Evolutionary conservation across 2,888 invertebrate genomes (phyloP), one percentile per base, ranked within the genome.

Genomic region (Andrena fulva): DNA sequence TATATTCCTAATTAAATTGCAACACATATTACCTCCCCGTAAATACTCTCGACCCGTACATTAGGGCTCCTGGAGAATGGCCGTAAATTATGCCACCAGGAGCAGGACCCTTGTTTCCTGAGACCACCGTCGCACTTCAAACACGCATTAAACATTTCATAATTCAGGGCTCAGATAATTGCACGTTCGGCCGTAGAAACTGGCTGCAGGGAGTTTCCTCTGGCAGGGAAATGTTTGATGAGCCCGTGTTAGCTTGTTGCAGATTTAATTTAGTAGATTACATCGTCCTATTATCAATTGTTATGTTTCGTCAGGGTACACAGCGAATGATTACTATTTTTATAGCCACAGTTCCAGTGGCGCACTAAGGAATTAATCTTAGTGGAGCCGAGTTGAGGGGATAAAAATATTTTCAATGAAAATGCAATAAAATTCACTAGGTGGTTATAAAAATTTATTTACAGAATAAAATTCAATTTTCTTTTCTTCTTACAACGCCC

Each of bases 81-180:
- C 50, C 62, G 63, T 78, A 75, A 68, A 62, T 75, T 78, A 52
- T 68, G 48, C 68, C 52, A 67, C 42, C 56, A 31, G 20, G 29
- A 60, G 66, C 74, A 59, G 66, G 67, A 75, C 35, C 62, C 75
- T 63, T 68, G 78, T 54, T 78, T 56, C 67, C 63, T 24, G 67
- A 75, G 62, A 68, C 60, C 62, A 33, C 42, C 54, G 42, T 42
- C 68, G 33, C 48, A 78, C 67, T 75, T 63, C 67, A 68, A 78
- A 63, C 54, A 54, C 68, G 54, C 78, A 68, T 78, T 78, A 68
- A 75, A 68, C 68, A 63, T 68, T 78, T 67, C 52, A 78, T 78
- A 75, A 77, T 77, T 75, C 75, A 67, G 52, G n/a, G 12, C 35
- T 60, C n/a, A 35, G 48, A 67, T 77, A 78, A 75, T 75, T 67